These are phyloP conservation scores for Thermophis baileyi DNA, from an alignment of 2,113 vertebrate species.

Conservation along the genomic window DNA sequence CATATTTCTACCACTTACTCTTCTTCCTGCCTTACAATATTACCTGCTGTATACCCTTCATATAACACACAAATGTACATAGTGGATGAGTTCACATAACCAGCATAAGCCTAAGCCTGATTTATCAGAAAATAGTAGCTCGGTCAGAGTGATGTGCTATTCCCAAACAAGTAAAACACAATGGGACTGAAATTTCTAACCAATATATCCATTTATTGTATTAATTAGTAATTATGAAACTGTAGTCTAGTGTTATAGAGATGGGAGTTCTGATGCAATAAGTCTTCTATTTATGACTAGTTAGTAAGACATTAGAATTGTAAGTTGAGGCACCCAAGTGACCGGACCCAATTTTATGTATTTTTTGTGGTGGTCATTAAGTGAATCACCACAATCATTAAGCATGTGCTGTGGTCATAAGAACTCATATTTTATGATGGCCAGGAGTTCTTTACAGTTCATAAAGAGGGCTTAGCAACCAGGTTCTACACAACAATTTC, in stretches of 20 bases:
- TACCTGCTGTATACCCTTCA: neutral
- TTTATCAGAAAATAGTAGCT: neutral
- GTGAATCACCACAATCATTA: neutral
- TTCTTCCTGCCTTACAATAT: neutral
- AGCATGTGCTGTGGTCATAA: neutral
- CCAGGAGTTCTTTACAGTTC: neutral
- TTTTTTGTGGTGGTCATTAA: neutral
- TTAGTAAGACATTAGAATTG: neutral
- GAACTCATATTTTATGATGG: neutral
- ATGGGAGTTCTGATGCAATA: neutral
- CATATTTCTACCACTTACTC: neutral
- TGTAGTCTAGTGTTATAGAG: neutral
- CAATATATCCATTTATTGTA: neutral
- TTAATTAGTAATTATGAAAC: neutral
- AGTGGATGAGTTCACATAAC: neutral
- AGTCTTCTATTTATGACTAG: neutral
- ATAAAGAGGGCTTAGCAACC: neutral
- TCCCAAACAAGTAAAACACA: neutral
- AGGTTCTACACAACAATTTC: neutral
- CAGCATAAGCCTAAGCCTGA: neutral
- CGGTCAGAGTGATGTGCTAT: neutral
- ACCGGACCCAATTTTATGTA: neutral
- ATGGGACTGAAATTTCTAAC: neutral
- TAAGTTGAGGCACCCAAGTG: neutral
- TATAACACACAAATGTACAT: neutral